Evolutionary conservation across 2,797 vertebrate genomes (phyloP), one percentile per base, ranked within the genome.

Genomic region (Eutrigla gurnardus): DNA sequence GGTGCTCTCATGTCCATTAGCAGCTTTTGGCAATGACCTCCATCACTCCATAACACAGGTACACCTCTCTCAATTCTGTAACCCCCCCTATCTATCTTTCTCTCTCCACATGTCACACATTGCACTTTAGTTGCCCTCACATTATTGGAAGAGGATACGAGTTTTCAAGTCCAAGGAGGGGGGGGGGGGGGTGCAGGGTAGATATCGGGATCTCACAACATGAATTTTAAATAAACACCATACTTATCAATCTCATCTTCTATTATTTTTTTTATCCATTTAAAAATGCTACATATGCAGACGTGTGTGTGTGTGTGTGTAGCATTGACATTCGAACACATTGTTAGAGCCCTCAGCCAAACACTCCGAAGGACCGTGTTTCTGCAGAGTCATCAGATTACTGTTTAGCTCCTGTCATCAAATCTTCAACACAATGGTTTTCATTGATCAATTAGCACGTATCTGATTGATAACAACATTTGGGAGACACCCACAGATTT

Each of bases 51-150:
- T 42, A 71, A 78, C 75, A 67, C 55, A 83, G 76, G 73, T 72
- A 64, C 50, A 50, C 3, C 25, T 32, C 46, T 43, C 37, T 36
- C 8, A 25, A 25, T 25, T 70, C 46, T 70, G 2, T 15, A 18
- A 18, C 1, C 15, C 37, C n/a, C 18, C 36, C 53, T 46, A 4
- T 33, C 5, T 70, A 18, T 61, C 2, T 15, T 32, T n/a, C 17
- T 69, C 49, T 61, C 25, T 45, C 9, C 35, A 35, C 59, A 65
- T 45, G 62, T 83, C n/a, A 72, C 17, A 25, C 25, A 25, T 25
- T 85, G 78, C 65, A 80, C 86, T 88, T 77, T 71, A 53, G 40
- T 72, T 80, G 80, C 55, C 74, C 80, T 78, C 70, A 65, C 74
- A 73, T 61, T 53, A 25, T 32, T 60, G 68, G 49, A 63, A 57